phyloP scores from a whole-genome alignment of 2,888 invertebrate species.

The Lagria hirta region DNA sequence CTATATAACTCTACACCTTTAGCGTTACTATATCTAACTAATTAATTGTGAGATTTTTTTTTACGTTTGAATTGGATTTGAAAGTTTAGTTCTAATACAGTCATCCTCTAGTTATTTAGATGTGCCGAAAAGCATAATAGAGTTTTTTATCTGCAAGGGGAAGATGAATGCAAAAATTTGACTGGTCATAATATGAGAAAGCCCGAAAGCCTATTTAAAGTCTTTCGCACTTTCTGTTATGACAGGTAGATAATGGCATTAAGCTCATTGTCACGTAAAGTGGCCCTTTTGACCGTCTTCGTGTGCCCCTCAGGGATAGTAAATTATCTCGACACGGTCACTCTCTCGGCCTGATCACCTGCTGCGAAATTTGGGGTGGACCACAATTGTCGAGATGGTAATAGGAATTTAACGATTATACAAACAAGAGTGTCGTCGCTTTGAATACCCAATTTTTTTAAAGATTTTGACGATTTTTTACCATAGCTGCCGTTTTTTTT shows the following conservation, averaged over 20 bases:
- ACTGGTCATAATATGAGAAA: too few relatives aligned
- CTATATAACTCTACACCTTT: too few relatives aligned
- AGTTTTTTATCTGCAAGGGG: too few relatives aligned
- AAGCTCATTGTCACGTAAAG: constrained; percentile 20
- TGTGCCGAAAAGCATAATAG: too few relatives aligned
- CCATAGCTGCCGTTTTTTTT: constrained; percentile 1
- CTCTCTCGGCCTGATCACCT: constrained; percentile 13
- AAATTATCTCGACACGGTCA: constrained; percentile 22
- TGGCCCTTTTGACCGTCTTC: constrained; percentile 22
- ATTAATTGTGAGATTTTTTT: too few relatives aligned
- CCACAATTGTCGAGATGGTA: constrained; percentile 14
- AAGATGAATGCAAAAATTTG: too few relatives aligned
- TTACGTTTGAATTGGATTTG: too few relatives aligned
- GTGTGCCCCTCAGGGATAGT: constrained; percentile 16
- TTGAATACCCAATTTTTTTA: constrained; percentile 9
- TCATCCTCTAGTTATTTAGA: too few relatives aligned
- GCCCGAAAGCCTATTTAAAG: too few relatives aligned
- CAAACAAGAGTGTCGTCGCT: constrained; percentile 12
- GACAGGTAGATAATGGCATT: constrained; percentile 25
- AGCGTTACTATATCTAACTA: too few relatives aligned
- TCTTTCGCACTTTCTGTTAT: constrained; percentile 21
- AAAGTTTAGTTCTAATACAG: too few relatives aligned
- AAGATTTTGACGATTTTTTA: constrained; percentile 8
- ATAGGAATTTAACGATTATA: constrained; percentile 17
- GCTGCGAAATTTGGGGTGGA: constrained; percentile 17